Conservation (phyloP, 1,140 invertebrate species). For the Tetragonula clypearis region DNA sequence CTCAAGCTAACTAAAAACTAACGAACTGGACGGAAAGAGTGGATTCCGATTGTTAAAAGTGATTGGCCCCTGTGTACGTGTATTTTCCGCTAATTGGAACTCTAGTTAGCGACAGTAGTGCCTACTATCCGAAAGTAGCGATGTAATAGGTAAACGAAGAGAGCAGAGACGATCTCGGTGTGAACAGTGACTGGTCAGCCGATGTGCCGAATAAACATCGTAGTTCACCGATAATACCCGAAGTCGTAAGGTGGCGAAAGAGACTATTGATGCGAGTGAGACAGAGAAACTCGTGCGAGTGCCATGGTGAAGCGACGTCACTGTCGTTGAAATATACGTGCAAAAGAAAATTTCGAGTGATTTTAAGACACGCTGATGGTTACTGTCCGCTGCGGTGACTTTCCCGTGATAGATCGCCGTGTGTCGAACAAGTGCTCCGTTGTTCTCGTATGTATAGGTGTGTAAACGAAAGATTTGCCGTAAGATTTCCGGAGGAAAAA, state of each 20-base stretch:
- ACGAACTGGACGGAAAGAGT: not conserved
- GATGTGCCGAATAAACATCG: slow-evolving; percentile 77
- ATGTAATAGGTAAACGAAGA: slow-evolving; percentile 57
- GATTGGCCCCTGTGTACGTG: not conserved
- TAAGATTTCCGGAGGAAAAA: slow-evolving; percentile 33
- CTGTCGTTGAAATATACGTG: slow-evolving; percentile 73
- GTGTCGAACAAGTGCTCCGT: not conserved
- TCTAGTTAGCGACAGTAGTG: not conserved
- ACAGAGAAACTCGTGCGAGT: slow-evolving; percentile 67
- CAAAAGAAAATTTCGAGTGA: slow-evolving; percentile 69
- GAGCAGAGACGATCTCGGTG: slow-evolving; percentile 67
- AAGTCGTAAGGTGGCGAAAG: slow-evolving; percentile 71
- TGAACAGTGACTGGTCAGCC: slow-evolving; percentile 71
- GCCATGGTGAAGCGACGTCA: slow-evolving; percentile 75
- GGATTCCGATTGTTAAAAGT: too few species aligned
- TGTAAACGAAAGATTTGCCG: slow-evolving; percentile 37
- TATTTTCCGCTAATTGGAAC: not conserved
- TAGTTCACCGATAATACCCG: slow-evolving; percentile 78
- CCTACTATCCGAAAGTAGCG: slow-evolving; percentile 24
- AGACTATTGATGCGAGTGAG: slow-evolving; percentile 62
- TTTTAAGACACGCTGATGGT: slow-evolving; percentile 56
- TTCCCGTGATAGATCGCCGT: not conserved
- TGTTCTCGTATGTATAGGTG: slow-evolving; percentile 2
- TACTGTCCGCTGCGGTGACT: not conserved
- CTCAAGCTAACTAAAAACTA: not conserved